These are phyloP conservation scores for Aromia moschata DNA, from an alignment of 2,888 invertebrate species.

Conservation along the genomic window DNA sequence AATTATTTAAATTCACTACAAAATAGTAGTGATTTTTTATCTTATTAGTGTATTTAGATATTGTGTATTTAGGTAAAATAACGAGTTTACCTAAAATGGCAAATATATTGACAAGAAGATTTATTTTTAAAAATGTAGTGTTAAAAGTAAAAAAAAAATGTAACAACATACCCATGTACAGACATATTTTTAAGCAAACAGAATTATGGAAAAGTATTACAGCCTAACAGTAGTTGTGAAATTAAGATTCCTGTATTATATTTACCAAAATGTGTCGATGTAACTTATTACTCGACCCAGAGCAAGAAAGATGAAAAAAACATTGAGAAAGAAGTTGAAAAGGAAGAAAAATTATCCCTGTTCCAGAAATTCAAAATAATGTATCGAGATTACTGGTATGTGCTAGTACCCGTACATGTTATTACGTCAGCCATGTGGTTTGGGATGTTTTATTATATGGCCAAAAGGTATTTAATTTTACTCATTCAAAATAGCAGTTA, in stretches of 20 bases:
- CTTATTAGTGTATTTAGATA: too few species aligned
- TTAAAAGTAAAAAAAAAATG: conserved; percentile 27
- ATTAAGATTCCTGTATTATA: not conserved
- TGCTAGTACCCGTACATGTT: conserved; percentile 91
- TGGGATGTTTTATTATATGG: conserved; percentile 85
- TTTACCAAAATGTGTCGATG: not conserved
- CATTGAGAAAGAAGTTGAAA: conserved; percentile 11
- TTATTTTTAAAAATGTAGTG: conserved; percentile 27
- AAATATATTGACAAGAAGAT: conserved; percentile 34
- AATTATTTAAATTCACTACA: too few species aligned
- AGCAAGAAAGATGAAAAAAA: not conserved
- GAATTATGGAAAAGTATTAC: not conserved
- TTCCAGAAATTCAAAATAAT: conserved; percentile 88
- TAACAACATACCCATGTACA: conserved; percentile 1
- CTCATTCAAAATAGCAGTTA: conserved; percentile 3
- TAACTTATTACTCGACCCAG: conserved; percentile 27
- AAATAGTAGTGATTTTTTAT: too few species aligned
- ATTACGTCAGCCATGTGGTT: conserved; percentile 90
- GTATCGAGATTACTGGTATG: conserved; percentile 97
- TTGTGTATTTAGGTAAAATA: not conserved
- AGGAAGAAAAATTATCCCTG: conserved; percentile 67
- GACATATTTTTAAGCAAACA: not conserved
- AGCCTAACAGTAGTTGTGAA: not conserved
- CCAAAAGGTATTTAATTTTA: conserved; percentile 70
- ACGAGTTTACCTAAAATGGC: conserved; percentile 31